Evolutionary conservation across 2,797 vertebrate genomes (phyloP), one percentile per base, ranked within the genome.

Genomic region (Danio jaintianensis): DNA sequence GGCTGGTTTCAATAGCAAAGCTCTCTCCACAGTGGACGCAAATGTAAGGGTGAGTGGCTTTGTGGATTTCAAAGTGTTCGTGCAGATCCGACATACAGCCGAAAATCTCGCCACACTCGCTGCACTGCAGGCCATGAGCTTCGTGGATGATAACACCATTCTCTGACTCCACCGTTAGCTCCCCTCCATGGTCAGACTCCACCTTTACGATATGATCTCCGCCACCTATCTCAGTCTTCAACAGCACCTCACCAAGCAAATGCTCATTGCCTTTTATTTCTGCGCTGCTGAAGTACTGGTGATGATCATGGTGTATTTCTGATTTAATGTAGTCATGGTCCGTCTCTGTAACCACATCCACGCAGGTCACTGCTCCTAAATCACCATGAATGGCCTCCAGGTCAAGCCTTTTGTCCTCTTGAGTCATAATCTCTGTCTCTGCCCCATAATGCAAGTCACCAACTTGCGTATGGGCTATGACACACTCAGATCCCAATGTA

Each of bases 401-500:
- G 85, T 95, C 94, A 58, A 94, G 89, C 75, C 92, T 91, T 87
- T 94, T 95, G 87, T 94, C 94, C 69, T 95, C 94, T 5, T 88
- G 87, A 16, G 93, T 94, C 93, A 95, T 95, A 85, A 95, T 95
- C 88, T 95, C 93, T 0, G 94, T 95, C 85, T 94, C 94, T 48
- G 94, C 92, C 78, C 92, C 93, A 84, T 95, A 95, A 83, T 95
- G 94, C 88, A 95, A 93, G 92, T 95, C 94, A n/a, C 79, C 85
- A 85, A 95, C 94, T 90, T 95, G 94, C 86, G 94, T 95, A 85
- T 95, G 94, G 87, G 94, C 93, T 87, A 95, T 95, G 92, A 95
- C 93, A 94, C 94, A 95, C 93, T 95, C 94, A 90, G 94, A 95
- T 92, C 94, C 94, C 90, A 95, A 92, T 43, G 94, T 95, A 92